A percentile compares a stretch with the other conserved stretches of the same genome.
phyloP scores from a whole-genome alignment of 2,888 invertebrate genomes.

The Polyommatus iphigenia region DNA sequence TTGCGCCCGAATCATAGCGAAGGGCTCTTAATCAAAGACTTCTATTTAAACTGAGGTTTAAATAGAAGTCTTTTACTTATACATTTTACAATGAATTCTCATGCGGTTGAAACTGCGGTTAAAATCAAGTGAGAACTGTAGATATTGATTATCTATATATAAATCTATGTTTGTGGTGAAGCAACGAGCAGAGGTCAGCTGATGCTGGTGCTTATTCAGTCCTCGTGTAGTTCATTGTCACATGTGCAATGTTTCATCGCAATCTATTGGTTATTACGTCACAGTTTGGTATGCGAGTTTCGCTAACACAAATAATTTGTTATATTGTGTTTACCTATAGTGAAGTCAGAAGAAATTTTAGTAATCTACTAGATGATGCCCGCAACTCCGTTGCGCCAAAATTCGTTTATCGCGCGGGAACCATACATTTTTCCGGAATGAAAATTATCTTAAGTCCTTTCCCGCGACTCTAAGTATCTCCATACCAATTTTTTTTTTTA shows the following conservation, averaged over 20 bases:
- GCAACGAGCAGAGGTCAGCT: constrained; percentile 25
- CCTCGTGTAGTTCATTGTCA: constrained; percentile 11
- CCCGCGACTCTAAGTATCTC: no score
- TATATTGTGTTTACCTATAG: background rate
- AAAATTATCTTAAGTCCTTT: no score
- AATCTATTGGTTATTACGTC: background rate
- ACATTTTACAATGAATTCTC: background rate
- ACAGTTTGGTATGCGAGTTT: background rate
- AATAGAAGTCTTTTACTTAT: no score
- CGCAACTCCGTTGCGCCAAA: no score
- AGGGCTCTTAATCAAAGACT: no score
- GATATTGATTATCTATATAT: constrained; percentile 3
- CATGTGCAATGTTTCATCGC: background rate
- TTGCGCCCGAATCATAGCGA: no score
- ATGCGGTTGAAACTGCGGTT: constrained; percentile 6
- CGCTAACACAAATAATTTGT: background rate
- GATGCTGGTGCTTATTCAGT: constrained; percentile 16
- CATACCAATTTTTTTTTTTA: no score
- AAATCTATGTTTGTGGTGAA: background rate
- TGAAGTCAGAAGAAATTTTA: background rate
- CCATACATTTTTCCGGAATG: no score
- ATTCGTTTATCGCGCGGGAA: no score
- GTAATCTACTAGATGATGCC: no score
- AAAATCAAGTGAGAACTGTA: background rate
- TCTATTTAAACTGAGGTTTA: no score